Conservation (phyloP, 2,113 vertebrate genomes). For the Chitala chitala region DNA sequence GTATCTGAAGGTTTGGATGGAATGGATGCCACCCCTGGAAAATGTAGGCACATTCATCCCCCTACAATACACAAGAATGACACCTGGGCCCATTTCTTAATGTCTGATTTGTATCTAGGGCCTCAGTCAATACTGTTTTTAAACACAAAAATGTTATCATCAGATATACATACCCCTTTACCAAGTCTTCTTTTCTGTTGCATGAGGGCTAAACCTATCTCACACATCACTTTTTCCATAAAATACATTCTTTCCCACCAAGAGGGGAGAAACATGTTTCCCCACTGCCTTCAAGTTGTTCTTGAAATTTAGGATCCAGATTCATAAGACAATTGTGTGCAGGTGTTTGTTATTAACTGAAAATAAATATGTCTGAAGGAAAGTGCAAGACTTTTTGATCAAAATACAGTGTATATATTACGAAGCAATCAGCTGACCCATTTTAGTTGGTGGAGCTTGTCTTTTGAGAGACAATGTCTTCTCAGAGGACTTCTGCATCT, state of each 20-base stretch:
- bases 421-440: no score
- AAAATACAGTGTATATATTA: no score
- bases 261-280: constrained; percentile 47
- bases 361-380: no score
- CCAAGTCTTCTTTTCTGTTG: constrained; percentile 41
- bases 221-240: constrained; percentile 53
- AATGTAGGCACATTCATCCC: constrained; percentile 73
- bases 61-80: constrained; percentile 55
- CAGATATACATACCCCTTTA: constrained; percentile 71
- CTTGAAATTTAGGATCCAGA: background rate
- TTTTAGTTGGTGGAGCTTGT: no score
- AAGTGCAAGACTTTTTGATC: no score
- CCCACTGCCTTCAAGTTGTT: constrained; percentile 36
- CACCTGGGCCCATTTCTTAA: constrained; percentile 62
- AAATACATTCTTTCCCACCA: constrained; percentile 39
- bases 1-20: constrained; percentile 62
- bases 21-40: constrained; percentile 62
- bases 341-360: no score
- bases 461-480: no score
- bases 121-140: constrained; percentile 65
- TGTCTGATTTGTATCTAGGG: constrained; percentile 67
- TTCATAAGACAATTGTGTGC: background rate
- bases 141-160: constrained; percentile 64
- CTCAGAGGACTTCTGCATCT: no score
- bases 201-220: constrained; percentile 65